phyloP scores from a whole-genome alignment of 2,797 vertebrate genomes.

The Anguilla obscura region DNA sequence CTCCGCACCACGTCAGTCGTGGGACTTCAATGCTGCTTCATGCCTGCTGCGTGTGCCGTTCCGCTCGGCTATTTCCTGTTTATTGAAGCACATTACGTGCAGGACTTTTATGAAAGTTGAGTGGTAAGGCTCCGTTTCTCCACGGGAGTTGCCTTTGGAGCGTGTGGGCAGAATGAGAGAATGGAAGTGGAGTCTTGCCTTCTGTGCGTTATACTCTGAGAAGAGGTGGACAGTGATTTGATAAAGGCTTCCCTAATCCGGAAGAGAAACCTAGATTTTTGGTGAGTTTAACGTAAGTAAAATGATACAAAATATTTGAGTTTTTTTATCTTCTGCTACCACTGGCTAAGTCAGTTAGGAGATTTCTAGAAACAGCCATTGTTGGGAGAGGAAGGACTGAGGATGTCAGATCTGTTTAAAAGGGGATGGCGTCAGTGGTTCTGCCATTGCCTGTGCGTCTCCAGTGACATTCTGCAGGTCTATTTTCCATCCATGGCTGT shows the following conservation, averaged over 20 bases:
- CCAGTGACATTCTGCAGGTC: slow-evolving; percentile 50
- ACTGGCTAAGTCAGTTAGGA: slow-evolving; percentile 29
- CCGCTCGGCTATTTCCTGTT: slow-evolving; percentile 11
- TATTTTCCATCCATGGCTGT: slow-evolving; percentile 58
- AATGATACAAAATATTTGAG: too few species aligned
- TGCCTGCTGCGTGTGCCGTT: background rate
- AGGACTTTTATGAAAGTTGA: background rate
- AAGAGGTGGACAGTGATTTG: background rate
- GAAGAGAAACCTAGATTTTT: background rate
- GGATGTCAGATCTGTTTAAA: slow-evolving; percentile 44
- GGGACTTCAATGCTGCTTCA: background rate
- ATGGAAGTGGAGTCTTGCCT: background rate
- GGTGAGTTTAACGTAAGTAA: background rate
- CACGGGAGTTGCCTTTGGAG: background rate
- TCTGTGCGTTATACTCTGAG: background rate
- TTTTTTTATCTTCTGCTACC: background rate
- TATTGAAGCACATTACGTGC: background rate
- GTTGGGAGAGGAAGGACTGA: slow-evolving; percentile 53
- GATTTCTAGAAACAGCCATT: slow-evolving; percentile 59
- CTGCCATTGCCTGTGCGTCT: slow-evolving; percentile 33
- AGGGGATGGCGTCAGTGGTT: slow-evolving; percentile 61
- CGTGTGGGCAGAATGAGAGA: background rate
- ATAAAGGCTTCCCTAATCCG: background rate
- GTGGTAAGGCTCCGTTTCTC: background rate
- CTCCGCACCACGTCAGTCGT: background rate